phyloP scores from a whole-genome alignment of 2,113 vertebrate genomes.

The Dendrocopos noguchii region DNA sequence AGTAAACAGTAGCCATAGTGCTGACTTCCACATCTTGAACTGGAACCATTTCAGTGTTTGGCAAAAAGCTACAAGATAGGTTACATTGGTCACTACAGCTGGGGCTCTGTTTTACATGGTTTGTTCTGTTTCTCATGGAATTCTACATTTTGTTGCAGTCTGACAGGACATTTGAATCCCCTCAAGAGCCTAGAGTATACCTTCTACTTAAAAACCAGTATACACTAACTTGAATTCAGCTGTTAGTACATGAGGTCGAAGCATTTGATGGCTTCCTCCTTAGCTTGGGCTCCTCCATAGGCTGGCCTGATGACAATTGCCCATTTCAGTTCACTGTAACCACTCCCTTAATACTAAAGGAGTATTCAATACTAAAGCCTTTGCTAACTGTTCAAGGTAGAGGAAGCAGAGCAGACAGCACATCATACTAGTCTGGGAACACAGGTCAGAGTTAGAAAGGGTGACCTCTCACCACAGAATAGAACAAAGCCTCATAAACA shows the following conservation, averaged over 20 bases:
- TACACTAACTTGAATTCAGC: neutral
- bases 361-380: neutral
- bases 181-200: neutral
- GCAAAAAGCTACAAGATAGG: accelerated
- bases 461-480: neutral
- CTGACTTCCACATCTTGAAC: neutral
- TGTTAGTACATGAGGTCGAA: neutral
- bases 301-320: neutral
- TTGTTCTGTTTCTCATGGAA: neutral
- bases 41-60: neutral
- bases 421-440: neutral
- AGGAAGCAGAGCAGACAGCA: neutral
- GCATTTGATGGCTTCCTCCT: neutral
- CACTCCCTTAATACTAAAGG: neutral
- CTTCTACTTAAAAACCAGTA: neutral
- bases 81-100: neutral
- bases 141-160: neutral
- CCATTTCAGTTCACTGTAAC: neutral
- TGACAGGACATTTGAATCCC: neutral
- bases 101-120: neutral
- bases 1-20: neutral
- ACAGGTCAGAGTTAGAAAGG: neutral
- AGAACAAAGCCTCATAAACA: neutral
- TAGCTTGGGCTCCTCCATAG: neutral
- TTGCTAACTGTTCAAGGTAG: neutral